Base-by-base conservation (phyloP, 1,140 invertebrate genomes). In the Calosoma granatense region DNA sequence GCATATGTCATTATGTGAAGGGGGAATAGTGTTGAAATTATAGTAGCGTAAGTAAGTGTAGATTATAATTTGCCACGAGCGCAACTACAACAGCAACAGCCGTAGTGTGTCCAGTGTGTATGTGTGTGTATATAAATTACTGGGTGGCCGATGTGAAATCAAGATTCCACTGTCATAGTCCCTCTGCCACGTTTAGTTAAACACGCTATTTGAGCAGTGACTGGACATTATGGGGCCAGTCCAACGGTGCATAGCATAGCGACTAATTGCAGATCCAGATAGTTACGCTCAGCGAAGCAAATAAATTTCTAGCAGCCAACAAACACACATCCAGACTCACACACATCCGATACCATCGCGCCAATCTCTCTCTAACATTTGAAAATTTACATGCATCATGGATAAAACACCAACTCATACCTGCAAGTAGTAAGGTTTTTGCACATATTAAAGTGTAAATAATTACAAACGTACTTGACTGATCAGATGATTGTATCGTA, bases 241-340 rank as follows among this genome's bases (percentile, higher is more conserved):
- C 17, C 41, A 47, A 17, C 41, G 41, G 41, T 47, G 41, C 41
- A 47, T 47, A 17, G 41, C 41, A 3, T 11, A 17, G 6, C 41
- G 41, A 17, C 41, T 47, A 47, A 47, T 47, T 47, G 41, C 41
- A 47, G 41, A 47, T 47, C 9, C 41, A 47, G 41, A 47, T 47
- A 47, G 41, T 47, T 47, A 47, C 41, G 41, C 41, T 47, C 41
- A 47, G 17, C 41, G 41, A 47, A 47, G 41, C 41, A 47, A 47
- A 47, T 47, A 47, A 47, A 47, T 47, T 47, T 47, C 17, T 12
- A 17, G 26, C 41, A 17, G 17, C 41, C 15, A 47, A 30, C 26
- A n/a, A n/a, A n/a, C 26, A n/a, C 26, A n/a, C 26, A 36, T 36
- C n/a, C n/a, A n/a, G n/a, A n/a, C n/a, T 36, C n/a, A 36, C 26